Percentiles rank a stretch among this genome's conserved stretches.
phyloP scores from a whole-genome alignment of 2,797 vertebrate genomes.

The Atherinosoma microstoma region DNA sequence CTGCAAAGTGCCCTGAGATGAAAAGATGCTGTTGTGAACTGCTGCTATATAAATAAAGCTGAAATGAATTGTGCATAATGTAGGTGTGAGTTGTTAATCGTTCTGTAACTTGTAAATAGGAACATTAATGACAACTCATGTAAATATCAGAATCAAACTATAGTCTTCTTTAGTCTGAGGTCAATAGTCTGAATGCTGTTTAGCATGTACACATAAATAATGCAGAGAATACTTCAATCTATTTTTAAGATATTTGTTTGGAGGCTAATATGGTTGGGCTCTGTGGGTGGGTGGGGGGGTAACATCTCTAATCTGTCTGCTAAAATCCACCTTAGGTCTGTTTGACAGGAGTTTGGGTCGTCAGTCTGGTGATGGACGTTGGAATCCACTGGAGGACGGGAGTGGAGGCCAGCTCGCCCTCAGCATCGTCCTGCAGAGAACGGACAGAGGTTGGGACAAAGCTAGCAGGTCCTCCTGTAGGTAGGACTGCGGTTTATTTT shows the following conservation, averaged over 20 bases:
- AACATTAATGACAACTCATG: no score
- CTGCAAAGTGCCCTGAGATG: no score
- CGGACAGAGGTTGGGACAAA: neutral
- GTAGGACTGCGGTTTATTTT: neutral
- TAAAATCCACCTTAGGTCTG: conserved; percentile 42
- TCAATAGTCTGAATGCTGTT: no score
- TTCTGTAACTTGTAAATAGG: no score
- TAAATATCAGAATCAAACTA: no score
- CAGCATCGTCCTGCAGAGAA: conserved; percentile 51
- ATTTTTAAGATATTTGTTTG: no score
- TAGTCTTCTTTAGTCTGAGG: no score
- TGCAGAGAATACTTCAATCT: neutral
- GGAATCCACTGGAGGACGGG: conserved; percentile 74
- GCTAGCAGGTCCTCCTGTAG: neutral
- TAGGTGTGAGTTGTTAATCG: no score
- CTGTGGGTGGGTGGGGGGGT: no score
- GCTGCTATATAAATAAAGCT: no score
- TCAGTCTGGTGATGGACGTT: conserved; percentile 49
- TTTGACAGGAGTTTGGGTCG: conserved; percentile 21
- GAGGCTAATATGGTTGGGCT: neutral
- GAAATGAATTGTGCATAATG: no score
- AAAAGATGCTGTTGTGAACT: no score
- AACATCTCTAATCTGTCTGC: neutral
- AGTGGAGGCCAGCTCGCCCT: conserved; percentile 46
- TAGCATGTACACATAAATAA: neutral